phyloP scores from a whole-genome alignment of 2,888 invertebrate species.

The Punctoribates punctum region DNA sequence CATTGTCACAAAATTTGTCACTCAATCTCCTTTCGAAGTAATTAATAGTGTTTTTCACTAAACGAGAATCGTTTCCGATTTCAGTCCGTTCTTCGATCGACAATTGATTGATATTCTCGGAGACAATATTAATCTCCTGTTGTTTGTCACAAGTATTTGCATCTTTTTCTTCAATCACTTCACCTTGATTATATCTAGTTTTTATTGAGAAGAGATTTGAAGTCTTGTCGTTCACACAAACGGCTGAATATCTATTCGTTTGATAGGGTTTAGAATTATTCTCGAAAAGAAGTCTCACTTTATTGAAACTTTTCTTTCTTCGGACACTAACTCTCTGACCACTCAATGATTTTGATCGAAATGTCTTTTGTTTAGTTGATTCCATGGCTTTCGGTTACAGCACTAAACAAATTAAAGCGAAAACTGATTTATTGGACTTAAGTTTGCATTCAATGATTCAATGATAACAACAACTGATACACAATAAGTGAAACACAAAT shows the following conservation, averaged over 20 bases:
- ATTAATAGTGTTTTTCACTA: not conserved
- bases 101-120: not conserved
- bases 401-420: not conserved
- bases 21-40: not conserved
- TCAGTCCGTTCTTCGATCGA: not conserved
- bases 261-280: not conserved
- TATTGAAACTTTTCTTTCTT: slow-evolving; percentile 3
- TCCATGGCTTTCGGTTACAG: not conserved
- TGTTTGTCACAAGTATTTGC: not conserved
- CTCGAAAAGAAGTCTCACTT: slow-evolving; percentile 13
- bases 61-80: not conserved
- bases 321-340: not conserved
- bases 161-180: not conserved
- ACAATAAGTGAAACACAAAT: too few species aligned
- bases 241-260: not conserved
- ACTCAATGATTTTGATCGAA: not conserved
- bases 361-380: not conserved
- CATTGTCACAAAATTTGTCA: not conserved
- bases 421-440: not conserved
- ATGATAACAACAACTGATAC: too few species aligned
- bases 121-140: not conserved
- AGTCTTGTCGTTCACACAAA: not conserved
- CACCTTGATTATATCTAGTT: not conserved
- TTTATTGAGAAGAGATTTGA: not conserved
- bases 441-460: too few species aligned